Percentiles rank a stretch among this genome's conserved stretches.
Evolutionary conservation across 1,140 invertebrate species (phyloP).

Genomic region (Trichonephila inaurata): DNA sequence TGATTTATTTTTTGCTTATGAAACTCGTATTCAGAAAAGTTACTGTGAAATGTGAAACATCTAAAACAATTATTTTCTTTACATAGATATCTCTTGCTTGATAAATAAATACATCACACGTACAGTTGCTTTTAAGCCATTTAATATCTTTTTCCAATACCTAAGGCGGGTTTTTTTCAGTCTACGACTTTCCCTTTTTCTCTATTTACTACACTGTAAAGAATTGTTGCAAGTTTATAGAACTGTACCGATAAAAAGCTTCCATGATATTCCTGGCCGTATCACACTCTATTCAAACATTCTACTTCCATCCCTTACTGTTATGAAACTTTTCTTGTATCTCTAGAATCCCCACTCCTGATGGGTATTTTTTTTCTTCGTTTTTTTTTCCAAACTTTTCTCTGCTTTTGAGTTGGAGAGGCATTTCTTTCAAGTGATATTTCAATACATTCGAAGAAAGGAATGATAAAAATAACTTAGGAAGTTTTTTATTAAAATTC

Average conservation of each 20-base stretch:
- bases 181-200: neutral
- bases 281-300: conserved; percentile 18
- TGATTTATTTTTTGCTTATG: too few relatives aligned
- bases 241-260: neutral
- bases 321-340: neutral
- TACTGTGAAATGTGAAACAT: neutral
- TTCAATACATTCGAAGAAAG: neutral
- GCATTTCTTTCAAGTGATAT: neutral
- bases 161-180: neutral
- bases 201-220: neutral
- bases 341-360: neutral
- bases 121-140: neutral
- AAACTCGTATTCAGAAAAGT: too few relatives aligned
- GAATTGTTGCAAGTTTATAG: neutral
- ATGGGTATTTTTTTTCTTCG: neutral
- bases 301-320: neutral
- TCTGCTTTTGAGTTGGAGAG: neutral
- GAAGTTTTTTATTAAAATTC: too few relatives aligned
- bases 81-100: neutral
- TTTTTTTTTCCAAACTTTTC: neutral
- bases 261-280: neutral
- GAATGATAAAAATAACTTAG: neutral
- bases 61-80: neutral
- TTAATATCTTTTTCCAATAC: neutral
- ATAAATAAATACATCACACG: neutral